Percentiles rank a stretch among this genome's conserved stretches.
phyloP scores from a whole-genome alignment of 2,113 vertebrate genomes.

The Euleptes europaea region DNA sequence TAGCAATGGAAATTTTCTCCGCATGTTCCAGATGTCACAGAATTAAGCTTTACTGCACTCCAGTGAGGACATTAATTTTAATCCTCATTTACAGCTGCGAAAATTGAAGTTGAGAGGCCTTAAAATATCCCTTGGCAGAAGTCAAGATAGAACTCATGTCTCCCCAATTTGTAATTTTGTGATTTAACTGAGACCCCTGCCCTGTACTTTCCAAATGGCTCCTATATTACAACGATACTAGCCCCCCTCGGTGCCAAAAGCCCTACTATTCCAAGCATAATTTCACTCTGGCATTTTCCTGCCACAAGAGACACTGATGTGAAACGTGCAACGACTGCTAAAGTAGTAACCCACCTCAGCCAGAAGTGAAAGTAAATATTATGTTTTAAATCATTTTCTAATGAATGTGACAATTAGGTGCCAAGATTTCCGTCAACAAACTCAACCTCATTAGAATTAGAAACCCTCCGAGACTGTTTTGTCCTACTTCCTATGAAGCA shows the following conservation, averaged over 20 bases:
- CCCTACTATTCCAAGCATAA: not conserved
- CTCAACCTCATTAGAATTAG: conserved; percentile 27
- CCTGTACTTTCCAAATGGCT: not conserved
- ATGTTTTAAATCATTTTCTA: not conserved
- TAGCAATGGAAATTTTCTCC: not conserved
- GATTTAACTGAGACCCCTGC: not conserved
- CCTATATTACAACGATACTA: not conserved
- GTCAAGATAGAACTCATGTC: not conserved
- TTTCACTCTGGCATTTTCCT: not conserved
- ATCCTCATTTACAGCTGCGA: not conserved
- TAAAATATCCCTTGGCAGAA: not conserved
- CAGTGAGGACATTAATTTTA: not conserved
- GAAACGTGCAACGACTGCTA: not conserved
- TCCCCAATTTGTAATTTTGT: not conserved
- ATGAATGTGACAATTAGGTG: conserved; percentile 5
- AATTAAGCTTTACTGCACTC: not conserved
- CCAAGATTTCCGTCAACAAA: conserved; percentile 11
- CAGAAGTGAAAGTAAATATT: not conserved
- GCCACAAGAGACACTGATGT: not conserved
- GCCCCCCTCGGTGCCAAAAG: not conserved
- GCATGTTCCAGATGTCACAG: not conserved
- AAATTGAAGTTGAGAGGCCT: conserved; percentile 8
- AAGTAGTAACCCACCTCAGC: not conserved
- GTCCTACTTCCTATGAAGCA: conserved; percentile 31
- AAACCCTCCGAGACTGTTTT: conserved; percentile 9